Evolutionary conservation across 2,888 invertebrate genomes (phyloP).

Genomic region (Psylliodes chrysocephalus): DNA sequence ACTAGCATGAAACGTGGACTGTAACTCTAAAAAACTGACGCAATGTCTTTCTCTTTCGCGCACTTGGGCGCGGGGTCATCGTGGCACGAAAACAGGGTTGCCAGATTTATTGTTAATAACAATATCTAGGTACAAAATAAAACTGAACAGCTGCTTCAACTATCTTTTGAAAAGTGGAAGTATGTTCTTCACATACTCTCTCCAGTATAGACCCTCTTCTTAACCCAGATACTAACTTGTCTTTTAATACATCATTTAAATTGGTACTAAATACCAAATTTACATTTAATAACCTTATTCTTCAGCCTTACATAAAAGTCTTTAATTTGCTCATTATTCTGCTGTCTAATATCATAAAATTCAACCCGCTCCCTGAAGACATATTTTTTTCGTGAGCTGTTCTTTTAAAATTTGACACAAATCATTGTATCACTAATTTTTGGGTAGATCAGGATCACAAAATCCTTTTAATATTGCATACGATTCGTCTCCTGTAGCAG

Average conservation of each 20-base stretch:
- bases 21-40: too few relatives aligned
- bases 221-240: slow-evolving; percentile 35
- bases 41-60: too few relatives aligned
- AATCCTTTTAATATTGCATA: neutral
- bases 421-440: slow-evolving; percentile 16
- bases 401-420: slow-evolving; percentile 30
- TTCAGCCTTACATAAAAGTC: slow-evolving; percentile 31
- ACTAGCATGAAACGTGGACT: too few relatives aligned
- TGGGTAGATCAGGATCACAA: neutral
- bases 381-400: slow-evolving; percentile 30
- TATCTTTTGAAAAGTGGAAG: too few relatives aligned
- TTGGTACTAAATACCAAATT: slow-evolving; percentile 30
- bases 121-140: too few relatives aligned
- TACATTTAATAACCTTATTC: slow-evolving; percentile 34
- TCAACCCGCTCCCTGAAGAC: slow-evolving; percentile 31
- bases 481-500: neutral
- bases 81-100: too few relatives aligned
- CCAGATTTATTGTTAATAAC: too few relatives aligned
- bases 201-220: slow-evolving; percentile 27
- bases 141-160: too few relatives aligned
- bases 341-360: too few relatives aligned
- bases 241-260: slow-evolving; percentile 30
- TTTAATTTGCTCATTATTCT: slow-evolving; percentile 25
- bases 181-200: slow-evolving; percentile 40
- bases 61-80: too few relatives aligned